Evolutionary conservation across 2,113 vertebrate genomes (phyloP).

Genomic region (Diphyllodes magnificus): DNA sequence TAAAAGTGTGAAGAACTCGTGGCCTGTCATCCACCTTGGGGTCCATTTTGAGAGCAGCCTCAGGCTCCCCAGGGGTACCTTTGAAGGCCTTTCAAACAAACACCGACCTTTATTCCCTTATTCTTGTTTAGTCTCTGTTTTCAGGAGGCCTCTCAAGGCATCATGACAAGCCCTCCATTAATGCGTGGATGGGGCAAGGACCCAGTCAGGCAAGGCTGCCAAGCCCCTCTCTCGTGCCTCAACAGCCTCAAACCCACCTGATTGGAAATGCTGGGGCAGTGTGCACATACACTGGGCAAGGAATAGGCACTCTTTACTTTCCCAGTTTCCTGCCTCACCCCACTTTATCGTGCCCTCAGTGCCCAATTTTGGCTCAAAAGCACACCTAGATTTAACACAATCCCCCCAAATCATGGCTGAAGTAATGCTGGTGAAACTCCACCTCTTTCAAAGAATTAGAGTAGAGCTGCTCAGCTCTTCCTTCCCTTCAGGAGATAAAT

Average conservation of each 20-base stretch:
- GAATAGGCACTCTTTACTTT: not conserved
- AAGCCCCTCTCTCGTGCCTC: not conserved
- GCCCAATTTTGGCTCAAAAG: not conserved
- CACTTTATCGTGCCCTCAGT: not conserved
- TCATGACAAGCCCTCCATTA: not conserved
- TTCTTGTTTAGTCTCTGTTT: too few relatives aligned
- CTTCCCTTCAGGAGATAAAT: not conserved
- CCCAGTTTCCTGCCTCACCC: not conserved
- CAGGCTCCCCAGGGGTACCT: too few relatives aligned
- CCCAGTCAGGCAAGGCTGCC: not conserved
- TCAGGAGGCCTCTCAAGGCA: too few relatives aligned
- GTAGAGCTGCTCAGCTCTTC: not conserved
- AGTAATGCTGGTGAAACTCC: not conserved
- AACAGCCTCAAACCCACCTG: not conserved
- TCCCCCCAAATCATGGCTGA: not conserved
- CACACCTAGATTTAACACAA: not conserved
- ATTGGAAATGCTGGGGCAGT: not conserved
- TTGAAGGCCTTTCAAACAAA: too few relatives aligned
- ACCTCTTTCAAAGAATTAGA: not conserved
- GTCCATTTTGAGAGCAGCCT: too few relatives aligned
- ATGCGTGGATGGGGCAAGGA: not conserved
- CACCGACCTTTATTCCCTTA: too few relatives aligned
- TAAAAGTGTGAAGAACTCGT: too few relatives aligned
- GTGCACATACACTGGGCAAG: not conserved
- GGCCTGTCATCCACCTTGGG: too few relatives aligned